Base-by-base conservation (phyloP, 2,113 vertebrate species). In the Formicarius rufipectus region DNA sequence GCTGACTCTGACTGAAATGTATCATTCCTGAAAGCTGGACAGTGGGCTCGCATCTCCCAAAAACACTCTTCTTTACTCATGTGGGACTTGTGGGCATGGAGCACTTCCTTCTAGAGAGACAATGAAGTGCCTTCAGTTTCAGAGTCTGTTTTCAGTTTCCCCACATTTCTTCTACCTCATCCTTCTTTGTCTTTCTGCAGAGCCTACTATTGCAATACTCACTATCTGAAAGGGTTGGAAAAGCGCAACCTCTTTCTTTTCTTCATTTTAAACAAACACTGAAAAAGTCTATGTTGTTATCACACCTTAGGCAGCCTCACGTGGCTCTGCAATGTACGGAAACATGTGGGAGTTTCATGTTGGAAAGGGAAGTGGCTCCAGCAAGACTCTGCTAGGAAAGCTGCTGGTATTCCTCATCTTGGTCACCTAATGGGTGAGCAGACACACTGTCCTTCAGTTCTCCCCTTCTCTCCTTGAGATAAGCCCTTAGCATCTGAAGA, bases 281-380 rank as follows among this genome's bases (percentile, higher is more conserved):
- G 12, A 25, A 84, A 56, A 81, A 49, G 44, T n/a, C 63, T 23
- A 9, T 7, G 10, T 60, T 66, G 13, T 56, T 62, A 69, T 25
- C 7, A 16, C 8, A 42, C n/a, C 40, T 56, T 31, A 50, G 50
- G 53, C 64, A 47, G 27, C 40, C 58, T 53, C 50, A 20, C 37
- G 47, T 0, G 0, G 30, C 33, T 78, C n/a, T 5, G 4, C 21
- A 55, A 19, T 0, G 1, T 28, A 39, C 60, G 44, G 44, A 90
- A 73, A 31, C 30, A 56, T 25, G 35, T 0, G 3, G 30, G 39
- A 67, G 4, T 55, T 89, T 56, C 0, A 5, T 12, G 5, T 9
- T 75, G 49, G 35, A 84, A 89, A 89, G 42, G 24, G 18, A 56
- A 84, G 12, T 20, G 22, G 5, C 14, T 78, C 24, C n/a, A 69